Percentiles rank a stretch among this genome's conserved stretches.
Conservation (phyloP, 2,797 vertebrate genomes). For the Anableps anableps region DNA sequence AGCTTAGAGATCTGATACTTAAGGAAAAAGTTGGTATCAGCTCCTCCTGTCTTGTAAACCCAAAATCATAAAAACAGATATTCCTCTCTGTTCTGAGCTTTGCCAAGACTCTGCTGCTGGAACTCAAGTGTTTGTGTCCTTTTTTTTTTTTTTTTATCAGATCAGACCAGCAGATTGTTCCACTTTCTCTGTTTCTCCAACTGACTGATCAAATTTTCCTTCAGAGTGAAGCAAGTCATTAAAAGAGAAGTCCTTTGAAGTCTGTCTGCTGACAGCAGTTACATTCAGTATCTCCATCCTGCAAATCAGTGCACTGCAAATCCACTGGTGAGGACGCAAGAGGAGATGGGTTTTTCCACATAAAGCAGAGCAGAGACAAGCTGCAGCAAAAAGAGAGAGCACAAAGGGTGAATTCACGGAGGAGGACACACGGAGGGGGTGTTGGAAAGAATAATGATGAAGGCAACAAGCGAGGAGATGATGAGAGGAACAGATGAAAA, state of each 20-base stretch:
- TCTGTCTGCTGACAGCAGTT: slow-evolving; percentile 28
- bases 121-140: slow-evolving; percentile 15
- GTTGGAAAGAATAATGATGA: slow-evolving; percentile 53
- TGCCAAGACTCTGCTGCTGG: neutral
- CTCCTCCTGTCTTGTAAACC: neutral
- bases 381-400: slow-evolving; percentile 31
- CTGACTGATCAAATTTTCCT: slow-evolving; percentile 57
- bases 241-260: slow-evolving; percentile 47
- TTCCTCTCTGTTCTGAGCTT: too few species aligned
- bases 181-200: slow-evolving; percentile 24
- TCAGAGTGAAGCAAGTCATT: slow-evolving; percentile 45
- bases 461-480: slow-evolving; percentile 47
- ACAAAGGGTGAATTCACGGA: slow-evolving; percentile 62
- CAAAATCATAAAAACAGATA: neutral
- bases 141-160: slow-evolving; percentile 24
- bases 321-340: slow-evolving; percentile 52
- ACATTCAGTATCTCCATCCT: slow-evolving; percentile 27
- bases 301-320: slow-evolving; percentile 33
- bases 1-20: neutral
- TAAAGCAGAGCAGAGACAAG: slow-evolving; percentile 25
- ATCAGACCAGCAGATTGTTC: slow-evolving; percentile 52
- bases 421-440: neutral
- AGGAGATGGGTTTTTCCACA: slow-evolving; percentile 45
- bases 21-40: neutral
- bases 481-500: slow-evolving; percentile 64